phyloP scores from a whole-genome alignment of 2,888 invertebrate species.

The Linyphia triangularis region DNA sequence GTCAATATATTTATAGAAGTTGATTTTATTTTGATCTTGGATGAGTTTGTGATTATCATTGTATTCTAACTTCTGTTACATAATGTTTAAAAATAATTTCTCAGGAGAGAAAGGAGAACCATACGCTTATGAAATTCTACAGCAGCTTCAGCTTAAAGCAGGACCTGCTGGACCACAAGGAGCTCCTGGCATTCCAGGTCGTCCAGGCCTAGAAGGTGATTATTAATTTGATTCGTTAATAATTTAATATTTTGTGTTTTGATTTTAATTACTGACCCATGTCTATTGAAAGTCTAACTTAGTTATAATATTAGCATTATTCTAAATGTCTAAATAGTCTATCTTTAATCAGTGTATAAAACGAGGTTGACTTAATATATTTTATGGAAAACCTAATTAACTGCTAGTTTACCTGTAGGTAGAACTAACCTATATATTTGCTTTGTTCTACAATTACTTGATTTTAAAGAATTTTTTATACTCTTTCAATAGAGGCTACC shows the following conservation, averaged over 20 bases:
- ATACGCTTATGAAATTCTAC: slow-evolving; percentile 45
- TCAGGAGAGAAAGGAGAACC: slow-evolving; percentile 72
- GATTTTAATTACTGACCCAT: neutral
- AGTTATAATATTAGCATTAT: neutral
- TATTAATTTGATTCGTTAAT: neutral
- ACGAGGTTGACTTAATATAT: neutral
- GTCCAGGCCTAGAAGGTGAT: slow-evolving; percentile 63
- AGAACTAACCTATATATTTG: too few relatives aligned
- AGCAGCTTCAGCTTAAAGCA: slow-evolving; percentile 28
- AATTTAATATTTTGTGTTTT: neutral
- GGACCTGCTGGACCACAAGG: slow-evolving; percentile 59
- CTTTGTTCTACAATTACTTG: too few relatives aligned
- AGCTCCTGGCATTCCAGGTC: slow-evolving; percentile 57
- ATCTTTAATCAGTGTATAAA: neutral
- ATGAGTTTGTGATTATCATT: too few relatives aligned
- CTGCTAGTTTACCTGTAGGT: too few relatives aligned
- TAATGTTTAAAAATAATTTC: neutral
- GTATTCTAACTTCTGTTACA: too few relatives aligned
- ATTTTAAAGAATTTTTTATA: too few relatives aligned
- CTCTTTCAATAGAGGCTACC: too few relatives aligned
- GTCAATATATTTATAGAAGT: too few relatives aligned
- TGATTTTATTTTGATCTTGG: too few relatives aligned
- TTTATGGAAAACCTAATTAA: neutral
- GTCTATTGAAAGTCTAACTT: neutral
- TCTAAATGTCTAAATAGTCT: too few relatives aligned